Conservation (phyloP, 2,797 vertebrate species). For the Sciurus vulgaris region DNA sequence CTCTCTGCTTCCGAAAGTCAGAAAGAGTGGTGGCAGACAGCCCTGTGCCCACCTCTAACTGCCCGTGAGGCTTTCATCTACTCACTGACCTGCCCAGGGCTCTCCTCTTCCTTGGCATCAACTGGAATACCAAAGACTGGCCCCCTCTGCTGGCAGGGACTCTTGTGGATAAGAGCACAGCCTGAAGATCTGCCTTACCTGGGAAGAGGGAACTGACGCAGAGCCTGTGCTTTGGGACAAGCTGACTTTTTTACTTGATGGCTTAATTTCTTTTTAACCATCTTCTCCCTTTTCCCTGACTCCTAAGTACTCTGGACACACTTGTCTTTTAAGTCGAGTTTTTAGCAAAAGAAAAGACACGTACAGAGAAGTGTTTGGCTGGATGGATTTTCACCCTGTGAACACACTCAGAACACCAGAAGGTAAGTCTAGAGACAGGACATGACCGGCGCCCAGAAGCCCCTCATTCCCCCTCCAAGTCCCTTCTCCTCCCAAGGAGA, state of each 20-base stretch:
- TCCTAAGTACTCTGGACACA: background rate
- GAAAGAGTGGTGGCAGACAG: background rate
- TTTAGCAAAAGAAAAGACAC: background rate
- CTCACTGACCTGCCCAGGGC: background rate
- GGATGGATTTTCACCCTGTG: background rate
- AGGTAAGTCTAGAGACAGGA: constrained; percentile 6
- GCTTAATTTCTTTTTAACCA: background rate
- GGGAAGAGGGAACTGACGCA: background rate
- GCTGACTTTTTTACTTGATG: background rate
- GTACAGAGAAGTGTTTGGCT: background rate
- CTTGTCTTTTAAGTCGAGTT: constrained; percentile 36
- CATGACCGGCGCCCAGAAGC: background rate
- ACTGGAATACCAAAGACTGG: background rate
- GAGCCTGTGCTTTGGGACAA: background rate
- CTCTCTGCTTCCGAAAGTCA: constrained; percentile 56
- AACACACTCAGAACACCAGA: constrained; percentile 33
- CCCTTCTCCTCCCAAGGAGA: background rate
- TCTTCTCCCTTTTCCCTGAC: background rate
- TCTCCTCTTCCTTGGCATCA: background rate
- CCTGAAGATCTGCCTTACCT: background rate
- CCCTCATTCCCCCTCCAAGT: background rate
- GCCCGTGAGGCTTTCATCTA: constrained; percentile 10
- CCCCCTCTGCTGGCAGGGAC: background rate
- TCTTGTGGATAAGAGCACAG: background rate
- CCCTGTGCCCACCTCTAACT: background rate